Evolutionary conservation across 1,140 invertebrate species (phyloP), one percentile per base, ranked within the genome.

Genomic region (Drosophila navojoa): DNA sequence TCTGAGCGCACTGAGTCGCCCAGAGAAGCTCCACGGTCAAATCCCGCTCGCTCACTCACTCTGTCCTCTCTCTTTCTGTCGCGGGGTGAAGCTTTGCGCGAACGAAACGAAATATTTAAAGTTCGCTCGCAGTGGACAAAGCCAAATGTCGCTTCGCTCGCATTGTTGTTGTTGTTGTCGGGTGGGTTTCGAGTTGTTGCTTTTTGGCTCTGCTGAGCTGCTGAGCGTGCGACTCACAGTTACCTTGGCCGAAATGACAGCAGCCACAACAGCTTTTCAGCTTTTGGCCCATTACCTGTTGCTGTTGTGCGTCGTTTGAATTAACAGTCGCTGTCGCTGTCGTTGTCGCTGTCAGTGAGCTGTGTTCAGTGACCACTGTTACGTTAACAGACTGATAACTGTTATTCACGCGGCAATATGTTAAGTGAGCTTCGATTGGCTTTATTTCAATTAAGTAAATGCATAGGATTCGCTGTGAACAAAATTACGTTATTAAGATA

Each of bases 241-340:
- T 84, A 77, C 81, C 81, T 84, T 84, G 81, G 81, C 81, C 81
- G 81, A 77, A 86, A 84, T 84, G 77, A 68, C 63, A 47, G 32
- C 49, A 70, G 13, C 64, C 47, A 47, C 54, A 62, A 32, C 70
- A 45, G 42, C 55, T 58, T 70, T 47, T 54, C 63, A 73, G 70
- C 71, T 68, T 67, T 72, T 63, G 45, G 47, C 4, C 52, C 38
- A 22, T 49, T 69, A 84, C 79, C 80, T 82, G 79, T 79, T 82
- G 79, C 74, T 66, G 5, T 59, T 55, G 13, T 16, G 16, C 25
- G 40, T 42, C 35, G 54, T 55, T 55, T 59, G 38, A 44, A 40
- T 11, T 44, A 32, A 29, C 25, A 15, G 57, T 13, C 42, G 40
- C 13, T 44, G 11, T 40, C 9, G 6, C 27, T 29, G 27, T 40